Conservation (phyloP, 2,113 vertebrate genomes). For the Ochotona curzoniae region DNA sequence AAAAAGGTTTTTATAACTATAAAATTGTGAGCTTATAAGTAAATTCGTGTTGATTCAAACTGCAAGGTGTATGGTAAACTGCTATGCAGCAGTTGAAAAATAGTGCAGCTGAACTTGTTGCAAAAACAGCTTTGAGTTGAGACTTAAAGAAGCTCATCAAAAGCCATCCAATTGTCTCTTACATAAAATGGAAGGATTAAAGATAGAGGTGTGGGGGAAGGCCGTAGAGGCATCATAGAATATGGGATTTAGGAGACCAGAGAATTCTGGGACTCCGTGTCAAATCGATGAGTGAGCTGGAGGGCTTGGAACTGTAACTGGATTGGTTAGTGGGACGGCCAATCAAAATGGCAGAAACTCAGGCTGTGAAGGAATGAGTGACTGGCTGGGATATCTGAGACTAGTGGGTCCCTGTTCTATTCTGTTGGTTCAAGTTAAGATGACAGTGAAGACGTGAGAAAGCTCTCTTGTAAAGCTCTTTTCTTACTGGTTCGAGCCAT, state of each 20-base stretch:
- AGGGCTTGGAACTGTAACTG: background rate
- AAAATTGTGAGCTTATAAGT: slow-evolving; percentile 8
- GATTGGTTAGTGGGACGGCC: background rate
- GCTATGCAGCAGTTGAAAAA: background rate
- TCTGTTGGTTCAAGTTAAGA: background rate
- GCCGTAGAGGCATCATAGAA: fast-evolving
- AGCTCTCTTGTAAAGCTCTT: background rate
- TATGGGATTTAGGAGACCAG: background rate
- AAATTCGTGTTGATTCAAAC: background rate
- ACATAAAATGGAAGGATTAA: background rate
- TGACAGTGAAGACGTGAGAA: background rate
- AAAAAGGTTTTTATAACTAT: background rate
- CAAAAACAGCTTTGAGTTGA: background rate
- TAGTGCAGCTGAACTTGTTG: background rate
- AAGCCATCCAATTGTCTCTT: background rate
- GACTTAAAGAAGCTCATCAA: background rate
- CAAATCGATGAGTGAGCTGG: background rate
- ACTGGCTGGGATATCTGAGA: background rate
- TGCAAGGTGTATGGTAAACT: background rate
- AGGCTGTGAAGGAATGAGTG: background rate
- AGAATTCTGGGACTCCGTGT: background rate
- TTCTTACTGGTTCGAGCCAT: background rate
- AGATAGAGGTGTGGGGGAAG: background rate
- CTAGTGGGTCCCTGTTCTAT: background rate
- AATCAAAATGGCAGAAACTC: background rate